Evolutionary conservation across 1,140 invertebrate genomes (phyloP).

Genomic region (Melipona quadrifasciata): DNA sequence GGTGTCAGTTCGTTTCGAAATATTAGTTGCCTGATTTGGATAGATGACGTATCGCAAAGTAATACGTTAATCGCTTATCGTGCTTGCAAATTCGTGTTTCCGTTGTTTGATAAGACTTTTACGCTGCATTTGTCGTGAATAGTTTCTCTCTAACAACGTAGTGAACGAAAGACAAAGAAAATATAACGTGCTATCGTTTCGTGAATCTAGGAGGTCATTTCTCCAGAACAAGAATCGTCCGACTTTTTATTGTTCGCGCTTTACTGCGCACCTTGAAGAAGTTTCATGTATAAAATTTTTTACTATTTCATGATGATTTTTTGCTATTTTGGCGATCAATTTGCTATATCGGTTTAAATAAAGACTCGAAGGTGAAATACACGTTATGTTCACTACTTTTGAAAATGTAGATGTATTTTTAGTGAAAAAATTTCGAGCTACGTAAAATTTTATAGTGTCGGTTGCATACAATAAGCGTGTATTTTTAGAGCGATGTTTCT

Average conservation of each 20-base stretch:
- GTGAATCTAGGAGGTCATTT: neutral
- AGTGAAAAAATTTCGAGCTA: neutral
- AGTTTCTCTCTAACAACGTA: constrained; percentile 1
- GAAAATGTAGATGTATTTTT: neutral
- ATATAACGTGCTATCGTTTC: neutral
- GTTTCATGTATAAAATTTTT: neutral
- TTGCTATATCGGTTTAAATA: neutral
- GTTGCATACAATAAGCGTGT: neutral
- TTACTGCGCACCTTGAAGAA: neutral
- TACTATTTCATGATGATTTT: neutral
- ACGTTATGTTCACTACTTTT: neutral
- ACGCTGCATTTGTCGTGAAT: constrained; percentile 35
- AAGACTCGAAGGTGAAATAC: neutral
- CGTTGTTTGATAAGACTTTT: constrained; percentile 23
- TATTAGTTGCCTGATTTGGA: neutral
- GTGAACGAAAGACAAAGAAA: constrained; percentile 29
- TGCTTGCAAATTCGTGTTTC: neutral
- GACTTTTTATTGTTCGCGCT: neutral
- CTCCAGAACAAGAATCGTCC: neutral
- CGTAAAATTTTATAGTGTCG: neutral
- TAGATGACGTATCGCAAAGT: neutral
- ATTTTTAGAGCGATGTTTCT: no score
- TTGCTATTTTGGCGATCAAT: neutral
- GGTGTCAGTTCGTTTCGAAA: neutral
- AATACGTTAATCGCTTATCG: neutral